Conservation (phyloP, 1,140 invertebrate species). For the Philopotamus ludificatus region DNA sequence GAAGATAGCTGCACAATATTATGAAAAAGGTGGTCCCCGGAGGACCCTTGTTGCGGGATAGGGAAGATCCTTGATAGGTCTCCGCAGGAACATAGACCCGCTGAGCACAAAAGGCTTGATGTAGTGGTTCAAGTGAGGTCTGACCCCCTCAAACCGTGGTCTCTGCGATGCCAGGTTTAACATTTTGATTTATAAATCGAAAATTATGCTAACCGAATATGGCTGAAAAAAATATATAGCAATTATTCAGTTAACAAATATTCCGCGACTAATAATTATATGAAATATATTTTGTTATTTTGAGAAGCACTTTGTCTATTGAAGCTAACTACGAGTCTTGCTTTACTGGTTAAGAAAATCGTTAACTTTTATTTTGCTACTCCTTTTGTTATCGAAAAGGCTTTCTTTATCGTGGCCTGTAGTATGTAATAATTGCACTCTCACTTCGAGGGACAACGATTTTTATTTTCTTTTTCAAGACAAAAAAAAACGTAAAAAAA, state of each 20-base stretch:
- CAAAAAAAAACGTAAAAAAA: too few species aligned
- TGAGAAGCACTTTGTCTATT: background rate
- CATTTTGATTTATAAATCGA: too few species aligned
- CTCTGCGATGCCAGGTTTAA: too few species aligned
- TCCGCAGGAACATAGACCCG: constrained; percentile 11
- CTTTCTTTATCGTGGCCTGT: constrained; percentile 16
- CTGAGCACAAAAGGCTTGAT: constrained; percentile 25
- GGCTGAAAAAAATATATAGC: too few species aligned
- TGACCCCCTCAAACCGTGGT: background rate
- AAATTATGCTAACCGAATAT: too few species aligned
- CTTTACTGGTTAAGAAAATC: constrained; percentile 21
- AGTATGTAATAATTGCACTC: constrained; percentile 10
- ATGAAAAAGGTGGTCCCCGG: constrained; percentile 32
- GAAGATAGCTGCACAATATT: constrained; percentile 33
- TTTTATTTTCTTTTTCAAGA: constrained; percentile 9
- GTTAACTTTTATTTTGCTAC: constrained; percentile 21
- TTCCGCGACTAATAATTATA: too few species aligned
- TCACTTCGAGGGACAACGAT: background rate
- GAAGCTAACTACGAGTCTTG: background rate
- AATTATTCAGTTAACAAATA: too few species aligned
- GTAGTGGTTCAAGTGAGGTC: constrained; percentile 10
- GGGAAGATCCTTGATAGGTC: constrained; percentile 27
- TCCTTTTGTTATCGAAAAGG: constrained; percentile 27
- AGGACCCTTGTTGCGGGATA: constrained; percentile 29
- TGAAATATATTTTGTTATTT: too few species aligned